Evolutionary conservation across 2,888 invertebrate genomes (phyloP).

Genomic region (Scotopteryx bipunctaria): DNA sequence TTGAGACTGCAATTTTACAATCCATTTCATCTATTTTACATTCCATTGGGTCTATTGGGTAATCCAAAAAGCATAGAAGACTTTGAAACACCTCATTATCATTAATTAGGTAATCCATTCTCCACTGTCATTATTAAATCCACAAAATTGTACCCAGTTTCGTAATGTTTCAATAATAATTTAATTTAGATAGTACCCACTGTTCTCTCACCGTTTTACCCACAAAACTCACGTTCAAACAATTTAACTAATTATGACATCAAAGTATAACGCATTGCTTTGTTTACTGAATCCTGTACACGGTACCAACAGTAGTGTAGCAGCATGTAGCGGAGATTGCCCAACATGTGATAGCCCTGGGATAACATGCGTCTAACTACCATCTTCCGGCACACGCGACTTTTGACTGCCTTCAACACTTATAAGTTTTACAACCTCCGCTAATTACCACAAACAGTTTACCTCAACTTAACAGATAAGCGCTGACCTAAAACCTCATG

Average conservation of each 20-base stretch:
- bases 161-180: constrained; percentile 22
- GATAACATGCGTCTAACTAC: constrained; percentile 66
- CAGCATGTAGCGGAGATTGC: constrained; percentile 44
- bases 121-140: too few species aligned
- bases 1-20: too few species aligned
- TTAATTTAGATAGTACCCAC: constrained; percentile 30
- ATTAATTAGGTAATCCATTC: too few species aligned
- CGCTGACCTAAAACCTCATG: constrained; percentile 34
- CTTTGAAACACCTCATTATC: too few species aligned
- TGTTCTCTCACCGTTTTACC: constrained; percentile 31
- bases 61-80: too few species aligned
- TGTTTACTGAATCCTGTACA: constrained; percentile 35
- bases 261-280: constrained; percentile 30
- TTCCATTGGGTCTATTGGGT: too few species aligned
- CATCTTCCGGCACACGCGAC: constrained; percentile 70
- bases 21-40: too few species aligned
- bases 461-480: constrained; percentile 38
- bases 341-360: constrained; percentile 73
- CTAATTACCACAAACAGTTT: constrained; percentile 55
- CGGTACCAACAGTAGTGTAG: constrained; percentile 32
- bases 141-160: constrained; percentile 5
- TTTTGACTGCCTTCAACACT: constrained; percentile 59
- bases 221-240: constrained; percentile 35
- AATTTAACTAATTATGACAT: constrained; percentile 38
- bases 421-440: constrained; percentile 57